Conservation (phyloP, 1,140 invertebrate genomes). For the Ips nitidus region DNA sequence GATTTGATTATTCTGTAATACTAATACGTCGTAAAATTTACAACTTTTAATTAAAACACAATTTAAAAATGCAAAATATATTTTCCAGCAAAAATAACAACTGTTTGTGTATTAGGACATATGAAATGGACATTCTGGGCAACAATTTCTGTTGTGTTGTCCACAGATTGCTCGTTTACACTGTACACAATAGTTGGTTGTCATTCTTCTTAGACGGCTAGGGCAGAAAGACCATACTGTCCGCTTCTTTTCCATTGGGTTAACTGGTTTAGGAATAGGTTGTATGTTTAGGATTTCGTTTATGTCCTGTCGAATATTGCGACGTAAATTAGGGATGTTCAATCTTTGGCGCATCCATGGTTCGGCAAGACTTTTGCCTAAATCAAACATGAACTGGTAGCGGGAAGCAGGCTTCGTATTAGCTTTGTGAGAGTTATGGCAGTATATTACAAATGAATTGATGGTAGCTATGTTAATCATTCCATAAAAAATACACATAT, state of each 20-base stretch:
- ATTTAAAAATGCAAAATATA: slow-evolving; percentile 7
- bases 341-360: slow-evolving; percentile 24
- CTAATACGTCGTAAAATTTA: slow-evolving; percentile 23
- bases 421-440: slow-evolving; percentile 14
- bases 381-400: slow-evolving; percentile 19
- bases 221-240: slow-evolving; percentile 19
- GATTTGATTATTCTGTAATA: slow-evolving; percentile 15
- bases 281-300: slow-evolving; percentile 10
- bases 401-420: slow-evolving; percentile 13
- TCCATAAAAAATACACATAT: slow-evolving; percentile 29
- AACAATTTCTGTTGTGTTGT: slow-evolving; percentile 18
- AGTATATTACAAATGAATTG: slow-evolving; percentile 39
- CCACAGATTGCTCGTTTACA: slow-evolving; percentile 20
- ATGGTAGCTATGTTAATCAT: slow-evolving; percentile 45
- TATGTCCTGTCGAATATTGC: slow-evolving; percentile 17
- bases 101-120: neutral
- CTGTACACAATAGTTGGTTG: slow-evolving; percentile 16
- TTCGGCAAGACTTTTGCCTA: slow-evolving; percentile 18
- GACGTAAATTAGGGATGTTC: slow-evolving; percentile 14
- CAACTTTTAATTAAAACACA: slow-evolving; percentile 7
- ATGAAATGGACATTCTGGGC: slow-evolving; percentile 12
- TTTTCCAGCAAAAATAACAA: slow-evolving; percentile 14
- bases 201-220: slow-evolving; percentile 17
- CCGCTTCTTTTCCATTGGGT: slow-evolving; percentile 13
- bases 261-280: neutral